Evolutionary conservation across 2,797 vertebrate genomes (phyloP), one percentile per base, ranked within the genome.

Genomic region (Cirrhinus molitorella): DNA sequence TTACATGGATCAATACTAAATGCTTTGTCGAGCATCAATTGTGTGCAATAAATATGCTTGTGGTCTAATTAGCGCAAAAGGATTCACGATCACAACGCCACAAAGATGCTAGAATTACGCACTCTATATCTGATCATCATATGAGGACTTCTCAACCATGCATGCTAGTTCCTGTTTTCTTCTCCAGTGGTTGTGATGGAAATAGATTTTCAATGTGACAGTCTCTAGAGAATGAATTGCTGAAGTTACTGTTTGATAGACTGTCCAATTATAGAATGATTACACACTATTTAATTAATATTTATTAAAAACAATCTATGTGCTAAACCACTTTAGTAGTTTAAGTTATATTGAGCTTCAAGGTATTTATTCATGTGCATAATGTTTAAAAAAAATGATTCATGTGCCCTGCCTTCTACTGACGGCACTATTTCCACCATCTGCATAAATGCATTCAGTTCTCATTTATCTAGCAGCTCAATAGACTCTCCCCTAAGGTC

Each of bases 401-500:
- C n/a, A 85, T 78, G 82, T 59, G 74, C 51, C 19, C 47, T 77
- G 25, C 31, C 68, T 78, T 78, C 61, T 70, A 80, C 49, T 80
- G 81, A 74, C 73, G 49, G 61, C 45, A 53, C 78, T 71, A 47
- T 83, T 65, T 80, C 23, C 59, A n/a, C 31, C 67, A 88, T 89
- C 84, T 88, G 83, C 86, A 88, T 87, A 85, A 79, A 83, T 63
- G 85, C 75, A 87, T 84, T 85, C 79, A 51, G 16, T 73, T 63
- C 85, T 88, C 87, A 84, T 84, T 88, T 78, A 89, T 88, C 80
- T 79, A 79, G 66, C 59, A 75, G 31, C 83, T 88, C 87, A 63
- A 79, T 85, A 84, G 77, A 83, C 71, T 77, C 17, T 76, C 55
- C 63, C 59, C 59, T 75, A 67, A 76, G 61, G 81, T 80, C 65